Evolutionary conservation across 2,797 vertebrate genomes (phyloP), one percentile per base, ranked within the genome.

Genomic region (Fringilla coelebs): DNA sequence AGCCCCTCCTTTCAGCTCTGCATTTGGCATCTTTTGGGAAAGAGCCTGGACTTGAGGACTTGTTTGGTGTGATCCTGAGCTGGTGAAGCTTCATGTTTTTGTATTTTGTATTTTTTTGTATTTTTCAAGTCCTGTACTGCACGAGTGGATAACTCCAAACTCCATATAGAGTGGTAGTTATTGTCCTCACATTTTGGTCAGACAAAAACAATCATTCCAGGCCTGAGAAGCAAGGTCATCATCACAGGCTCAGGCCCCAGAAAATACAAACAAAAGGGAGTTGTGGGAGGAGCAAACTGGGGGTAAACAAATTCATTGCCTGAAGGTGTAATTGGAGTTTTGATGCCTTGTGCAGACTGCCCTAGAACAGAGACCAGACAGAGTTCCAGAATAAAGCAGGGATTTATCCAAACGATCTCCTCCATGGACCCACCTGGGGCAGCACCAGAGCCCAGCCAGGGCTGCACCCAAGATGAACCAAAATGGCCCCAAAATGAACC

Each of bases 1-100:
- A 28, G 58, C 11, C 8, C 7, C 13, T 40, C n/a, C 57, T 24
- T n/a, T 57, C 24, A 3, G 0, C 0, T 22, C 19, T 17, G 48
- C 48, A 16, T 28, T 28, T 28, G 48, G 25, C 25, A 26, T 16
- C 25, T 49, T 49, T 49, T 49, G 48, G 48, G 48, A 6, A 49
- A 49, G 25, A 49, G 48, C 15, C 48, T 49, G 25, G 48, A 16
- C 25, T 49, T 28, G 25, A 28, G 48, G 48, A 15, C 48, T 28
- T 28, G 49, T 13, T 62, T 72, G 65, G n/a, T 19, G 46, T 10
- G 29, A 34, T 14, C n/a, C 36, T 40, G n/a, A 54, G 13, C 19
- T 72, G 12, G 3, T 21, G 36, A 17, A 8, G 29, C 1, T 41
- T 41, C n/a, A n/a, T n/a, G n/a, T 13, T 51, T 62, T 61, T 41